A percentile compares a stretch with the other conserved stretches of the same genome.
Conservation (phyloP, 2,113 vertebrate species). For the Aleadryas rufinucha region DNA sequence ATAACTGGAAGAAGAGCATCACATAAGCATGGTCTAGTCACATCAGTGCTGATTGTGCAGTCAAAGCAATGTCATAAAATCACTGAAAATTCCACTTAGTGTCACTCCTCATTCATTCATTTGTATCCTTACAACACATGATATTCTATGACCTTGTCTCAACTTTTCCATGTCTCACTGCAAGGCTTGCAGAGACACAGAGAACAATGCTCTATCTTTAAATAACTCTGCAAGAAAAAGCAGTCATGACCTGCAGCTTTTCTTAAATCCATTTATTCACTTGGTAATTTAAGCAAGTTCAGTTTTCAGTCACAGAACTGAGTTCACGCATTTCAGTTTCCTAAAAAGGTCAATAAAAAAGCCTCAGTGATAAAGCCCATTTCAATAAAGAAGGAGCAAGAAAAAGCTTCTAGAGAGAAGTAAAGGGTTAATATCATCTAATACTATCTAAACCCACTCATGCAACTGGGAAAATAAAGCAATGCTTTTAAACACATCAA, state of each 20-base stretch:
- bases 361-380: not conserved
- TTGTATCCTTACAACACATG: not conserved
- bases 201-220: not conserved
- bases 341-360: not conserved
- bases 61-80: not conserved
- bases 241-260: not conserved
- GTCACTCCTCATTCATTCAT: not conserved
- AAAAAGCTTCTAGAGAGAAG: not conserved
- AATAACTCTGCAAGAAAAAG: not conserved
- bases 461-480: not conserved
- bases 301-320: not conserved
- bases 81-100: not conserved
- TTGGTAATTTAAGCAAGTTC: not conserved
- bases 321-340: not conserved
- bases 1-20: slow-evolving; percentile 76
- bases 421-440: not conserved
- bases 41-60: not conserved
- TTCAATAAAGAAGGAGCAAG: not conserved
- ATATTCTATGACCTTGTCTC: not conserved
- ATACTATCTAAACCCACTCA: not conserved
- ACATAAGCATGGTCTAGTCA: not conserved
- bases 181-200: not conserved
- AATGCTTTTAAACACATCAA: not conserved
- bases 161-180: not conserved
- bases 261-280: not conserved